Evolutionary conservation across 2,888 invertebrate species (phyloP).

Genomic region (Drosophila lutescens): DNA sequence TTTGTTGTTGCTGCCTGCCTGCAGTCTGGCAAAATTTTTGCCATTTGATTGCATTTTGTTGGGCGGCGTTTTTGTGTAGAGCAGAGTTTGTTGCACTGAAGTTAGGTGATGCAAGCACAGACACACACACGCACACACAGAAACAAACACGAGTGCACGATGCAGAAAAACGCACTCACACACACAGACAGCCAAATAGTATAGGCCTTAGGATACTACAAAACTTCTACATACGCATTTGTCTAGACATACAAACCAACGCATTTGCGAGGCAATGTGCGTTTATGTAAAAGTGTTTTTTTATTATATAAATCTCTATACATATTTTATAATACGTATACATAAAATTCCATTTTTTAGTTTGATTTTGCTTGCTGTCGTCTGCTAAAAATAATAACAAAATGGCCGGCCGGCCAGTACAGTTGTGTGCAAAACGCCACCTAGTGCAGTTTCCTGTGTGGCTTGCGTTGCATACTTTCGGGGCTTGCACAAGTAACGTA

Average conservation of each 20-base stretch:
- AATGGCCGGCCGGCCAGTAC: slow-evolving; percentile 49
- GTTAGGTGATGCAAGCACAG: slow-evolving; percentile 56
- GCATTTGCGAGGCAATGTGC: slow-evolving; percentile 14
- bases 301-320: slow-evolving; percentile 48
- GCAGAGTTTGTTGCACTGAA: slow-evolving; percentile 62
- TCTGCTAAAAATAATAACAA: slow-evolving; percentile 71
- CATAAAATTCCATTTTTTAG: slow-evolving; percentile 62
- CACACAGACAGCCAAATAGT: slow-evolving; percentile 31
- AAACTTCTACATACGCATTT: slow-evolving; percentile 42
- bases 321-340: slow-evolving; percentile 43
- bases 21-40: slow-evolving; percentile 77
- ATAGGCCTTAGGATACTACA: slow-evolving; percentile 45
- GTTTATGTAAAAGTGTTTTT: slow-evolving; percentile 35
- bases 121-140: slow-evolving; percentile 10
- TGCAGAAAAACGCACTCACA: slow-evolving; percentile 70
- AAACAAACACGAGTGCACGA: slow-evolving; percentile 5
- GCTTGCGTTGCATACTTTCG: slow-evolving; percentile 30
- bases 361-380: slow-evolving; percentile 64
- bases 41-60: slow-evolving; percentile 75
- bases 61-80: slow-evolving; percentile 56
- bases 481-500: slow-evolving; percentile 34
- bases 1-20: slow-evolving; percentile 31
- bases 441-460: slow-evolving; percentile 24
- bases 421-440: slow-evolving; percentile 65
- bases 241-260: slow-evolving; percentile 22